phyloP scores from a whole-genome alignment of 2,113 vertebrate genomes.

The Apodemus sylvaticus region DNA sequence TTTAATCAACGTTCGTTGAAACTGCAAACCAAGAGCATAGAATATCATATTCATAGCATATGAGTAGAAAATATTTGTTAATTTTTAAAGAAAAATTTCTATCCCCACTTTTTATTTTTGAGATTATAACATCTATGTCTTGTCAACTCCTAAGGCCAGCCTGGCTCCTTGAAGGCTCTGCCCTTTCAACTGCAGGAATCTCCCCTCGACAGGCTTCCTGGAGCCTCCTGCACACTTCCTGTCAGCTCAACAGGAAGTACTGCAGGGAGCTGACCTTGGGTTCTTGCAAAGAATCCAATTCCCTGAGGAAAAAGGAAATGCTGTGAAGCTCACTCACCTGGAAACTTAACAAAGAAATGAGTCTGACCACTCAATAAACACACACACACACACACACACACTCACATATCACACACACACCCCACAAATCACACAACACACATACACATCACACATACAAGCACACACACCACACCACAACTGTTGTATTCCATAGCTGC shows the following conservation, averaged over 20 bases:
- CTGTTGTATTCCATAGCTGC: too few relatives aligned
- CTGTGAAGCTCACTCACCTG: neutral
- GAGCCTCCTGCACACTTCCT: constrained; percentile 37
- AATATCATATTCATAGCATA: neutral
- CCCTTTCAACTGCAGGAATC: neutral
- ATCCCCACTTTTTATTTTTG: neutral
- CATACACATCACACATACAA: neutral
- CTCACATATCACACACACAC: neutral
- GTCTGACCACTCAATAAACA: neutral
- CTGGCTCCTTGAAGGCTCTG: neutral
- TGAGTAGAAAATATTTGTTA: neutral
- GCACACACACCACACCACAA: too few relatives aligned
- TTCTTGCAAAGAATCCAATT: neutral
- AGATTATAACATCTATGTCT: neutral
- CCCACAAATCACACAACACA: neutral
- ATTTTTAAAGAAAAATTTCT: neutral
- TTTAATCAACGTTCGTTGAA: neutral
- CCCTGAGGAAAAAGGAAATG: neutral
- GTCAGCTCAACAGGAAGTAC: constrained; percentile 32
- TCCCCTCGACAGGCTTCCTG: constrained; percentile 47
- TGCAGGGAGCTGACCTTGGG: neutral
- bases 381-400: neutral
- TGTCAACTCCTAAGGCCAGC: neutral
- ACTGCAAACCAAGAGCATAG: neutral
- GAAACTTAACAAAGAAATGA: neutral